These are phyloP conservation scores for Amiota communis DNA, from an alignment of 2,888 invertebrate species.

Conservation along the genomic window DNA sequence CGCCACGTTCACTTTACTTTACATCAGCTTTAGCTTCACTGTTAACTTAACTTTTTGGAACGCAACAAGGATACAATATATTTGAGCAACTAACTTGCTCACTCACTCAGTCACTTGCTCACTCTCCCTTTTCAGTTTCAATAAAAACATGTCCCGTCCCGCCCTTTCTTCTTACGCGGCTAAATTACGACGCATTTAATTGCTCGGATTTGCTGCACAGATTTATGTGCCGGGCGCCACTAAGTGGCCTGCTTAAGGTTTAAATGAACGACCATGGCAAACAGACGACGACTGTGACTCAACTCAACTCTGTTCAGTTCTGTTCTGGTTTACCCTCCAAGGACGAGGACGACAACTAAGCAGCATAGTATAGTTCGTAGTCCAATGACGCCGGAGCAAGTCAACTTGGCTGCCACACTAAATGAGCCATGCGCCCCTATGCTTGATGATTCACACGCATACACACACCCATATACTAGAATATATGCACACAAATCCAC, in stretches of 20 bases:
- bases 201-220: conserved; percentile 69
- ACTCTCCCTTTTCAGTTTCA: conserved; percentile 2
- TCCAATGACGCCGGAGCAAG: too few species aligned
- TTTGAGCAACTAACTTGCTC: not conserved
- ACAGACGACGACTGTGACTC: conserved; percentile 36
- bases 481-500: not conserved
- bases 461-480: not conserved
- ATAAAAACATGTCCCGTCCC: not conserved
- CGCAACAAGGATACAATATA: too few species aligned
- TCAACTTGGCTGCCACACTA: conserved; percentile 2
- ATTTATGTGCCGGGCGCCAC: conserved; percentile 64
- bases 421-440: not conserved
- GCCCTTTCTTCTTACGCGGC: conserved; percentile 35
- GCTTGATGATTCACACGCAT: too few species aligned
- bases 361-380: too few species aligned
- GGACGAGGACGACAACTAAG: not conserved
- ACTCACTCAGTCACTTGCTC: not conserved
- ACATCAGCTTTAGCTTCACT: not conserved
- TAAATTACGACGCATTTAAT: conserved; percentile 70
- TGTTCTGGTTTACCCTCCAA: conserved; percentile 10
- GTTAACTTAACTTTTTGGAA: not conserved
- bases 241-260: conserved; percentile 70
- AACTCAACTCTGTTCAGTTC: too few species aligned
- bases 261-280: conserved; percentile 58
- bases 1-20: conserved; percentile 19